Evolutionary conservation across 2,888 invertebrate species (phyloP), one percentile per base, ranked within the genome.

Genomic region (Pseudococcus jackbeardsleyi): DNA sequence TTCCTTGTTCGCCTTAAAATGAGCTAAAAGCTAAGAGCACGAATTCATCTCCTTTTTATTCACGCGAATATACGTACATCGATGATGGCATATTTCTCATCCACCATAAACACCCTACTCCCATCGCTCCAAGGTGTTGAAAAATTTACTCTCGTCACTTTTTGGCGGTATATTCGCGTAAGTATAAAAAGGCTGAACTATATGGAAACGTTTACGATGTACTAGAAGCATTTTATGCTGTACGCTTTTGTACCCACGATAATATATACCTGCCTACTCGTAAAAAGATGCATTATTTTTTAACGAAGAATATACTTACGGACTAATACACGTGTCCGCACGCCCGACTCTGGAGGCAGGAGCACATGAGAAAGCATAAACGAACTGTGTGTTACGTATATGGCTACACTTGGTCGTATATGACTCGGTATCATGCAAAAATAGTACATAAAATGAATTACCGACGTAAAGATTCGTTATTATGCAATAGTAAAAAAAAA

Each of bases 401-500:
- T 64, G 64, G 64, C 0, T 12, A 68, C 11, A 22, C 68, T 26
- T 12, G 15, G 15, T 64, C 8, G 8, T 68, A 22, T 7, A 2
- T 7, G 6, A 26, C 17, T 77, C 77, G 77, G 4, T 42, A 8
- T 33, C 77, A 39, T 33, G 77, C 77, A 77, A 64, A 64, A 64
- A 26, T 77, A 77, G 26, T 33, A 42, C 42, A 12, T 77, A 77
- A 77, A 77, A 77, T 77, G 42, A 77, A 77, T 77, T 77, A 77
- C 77, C 33, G n/a, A 7, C 77, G 77, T 77, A 42, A 77, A 77
- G 77, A 39, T 77, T 77, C 77, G 77, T 77, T 77, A 77, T 77
- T 77, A 77, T 77, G 77, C 77, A 77, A 77, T 42, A n/a, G 33
- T 77, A 77, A 77, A 77, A 42, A 77, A 77, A 64, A 64, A 72